Percentiles rank a stretch among this genome's conserved stretches.
Conservation (phyloP, 1,140 invertebrate genomes). For the Macrosteles quadrilineatus region DNA sequence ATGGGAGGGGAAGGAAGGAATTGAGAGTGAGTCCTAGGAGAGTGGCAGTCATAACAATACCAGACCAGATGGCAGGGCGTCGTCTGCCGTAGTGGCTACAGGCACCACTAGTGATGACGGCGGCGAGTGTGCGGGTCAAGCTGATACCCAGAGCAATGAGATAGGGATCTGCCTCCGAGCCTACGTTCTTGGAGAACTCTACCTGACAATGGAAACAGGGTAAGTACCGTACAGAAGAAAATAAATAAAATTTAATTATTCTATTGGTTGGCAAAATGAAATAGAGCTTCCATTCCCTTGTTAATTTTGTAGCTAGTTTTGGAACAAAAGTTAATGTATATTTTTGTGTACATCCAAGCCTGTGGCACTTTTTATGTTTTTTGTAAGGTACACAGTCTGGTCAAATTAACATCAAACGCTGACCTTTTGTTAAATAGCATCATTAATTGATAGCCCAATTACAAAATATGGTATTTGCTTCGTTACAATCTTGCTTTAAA, state of each 20-base stretch:
- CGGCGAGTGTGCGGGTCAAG: slow-evolving; percentile 55
- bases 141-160: slow-evolving; percentile 58
- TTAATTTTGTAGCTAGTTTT: not conserved
- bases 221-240: not conserved
- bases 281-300: not conserved
- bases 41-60: slow-evolving; percentile 58
- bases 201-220: slow-evolving; percentile 35
- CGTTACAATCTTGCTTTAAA: no score
- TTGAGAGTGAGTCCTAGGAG: slow-evolving; percentile 58
- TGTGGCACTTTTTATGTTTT: not conserved
- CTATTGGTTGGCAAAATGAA: not conserved
- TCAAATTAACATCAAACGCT: no score
- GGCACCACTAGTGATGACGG: slow-evolving; percentile 54
- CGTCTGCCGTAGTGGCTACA: slow-evolving; percentile 58
- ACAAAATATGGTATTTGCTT: no score
- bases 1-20: slow-evolving; percentile 37
- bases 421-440: no score
- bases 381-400: no score
- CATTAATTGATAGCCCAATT: no score
- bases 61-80: slow-evolving; percentile 58
- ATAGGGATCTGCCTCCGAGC: slow-evolving; percentile 57
- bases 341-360: not conserved
- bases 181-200: slow-evolving; percentile 61
- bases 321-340: not conserved
- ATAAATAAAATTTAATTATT: not conserved